A percentile compares a stretch with the other conserved stretches of the same genome.
phyloP scores from a whole-genome alignment of 2,888 invertebrate genomes.

The Branchipolynoe longqiensis region DNA sequence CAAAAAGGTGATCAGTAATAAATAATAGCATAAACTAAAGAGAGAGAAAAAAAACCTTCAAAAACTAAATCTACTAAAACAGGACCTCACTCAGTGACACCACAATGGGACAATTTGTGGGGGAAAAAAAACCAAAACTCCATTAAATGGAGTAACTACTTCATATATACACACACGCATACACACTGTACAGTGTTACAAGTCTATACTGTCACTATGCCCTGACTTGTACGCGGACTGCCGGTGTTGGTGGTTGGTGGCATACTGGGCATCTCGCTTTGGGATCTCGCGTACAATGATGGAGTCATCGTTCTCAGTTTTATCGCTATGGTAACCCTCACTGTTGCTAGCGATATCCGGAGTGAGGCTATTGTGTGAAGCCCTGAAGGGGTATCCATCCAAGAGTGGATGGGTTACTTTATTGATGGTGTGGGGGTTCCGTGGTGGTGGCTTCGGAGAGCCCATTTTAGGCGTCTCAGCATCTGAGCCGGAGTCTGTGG shows the following conservation, averaged over 20 bases:
- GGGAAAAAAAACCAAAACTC: too few relatives aligned
- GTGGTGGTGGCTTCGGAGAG: slow-evolving; percentile 50
- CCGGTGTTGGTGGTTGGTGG: slow-evolving; percentile 1
- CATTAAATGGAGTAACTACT: too few relatives aligned
- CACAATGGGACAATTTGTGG: too few relatives aligned
- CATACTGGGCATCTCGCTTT: slow-evolving; percentile 25
- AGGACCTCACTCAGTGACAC: too few relatives aligned
- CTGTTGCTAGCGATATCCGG: slow-evolving; percentile 59
- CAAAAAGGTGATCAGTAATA: too few relatives aligned
- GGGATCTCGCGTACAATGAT: slow-evolving; percentile 59
- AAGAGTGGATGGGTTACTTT: slow-evolving; percentile 51
- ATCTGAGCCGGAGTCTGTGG: slow-evolving; percentile 39
- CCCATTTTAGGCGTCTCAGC: slow-evolving; percentile 7
- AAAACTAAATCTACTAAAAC: too few relatives aligned
- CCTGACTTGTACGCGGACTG: slow-evolving; percentile 46
- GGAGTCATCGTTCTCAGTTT: slow-evolving; percentile 61
- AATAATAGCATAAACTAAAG: too few relatives aligned
- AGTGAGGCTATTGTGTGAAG: slow-evolving; percentile 25
- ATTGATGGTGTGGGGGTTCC: slow-evolving; percentile 30
- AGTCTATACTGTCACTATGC: slow-evolving; percentile 40
- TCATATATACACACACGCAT: neutral
- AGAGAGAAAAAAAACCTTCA: too few relatives aligned
- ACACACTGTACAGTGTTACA: neutral
- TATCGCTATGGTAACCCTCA: slow-evolving; percentile 68
- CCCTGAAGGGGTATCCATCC: slow-evolving; percentile 54